Evolutionary conservation across 2,113 vertebrate species (phyloP).

Genomic region (Desmodus rotundus): DNA sequence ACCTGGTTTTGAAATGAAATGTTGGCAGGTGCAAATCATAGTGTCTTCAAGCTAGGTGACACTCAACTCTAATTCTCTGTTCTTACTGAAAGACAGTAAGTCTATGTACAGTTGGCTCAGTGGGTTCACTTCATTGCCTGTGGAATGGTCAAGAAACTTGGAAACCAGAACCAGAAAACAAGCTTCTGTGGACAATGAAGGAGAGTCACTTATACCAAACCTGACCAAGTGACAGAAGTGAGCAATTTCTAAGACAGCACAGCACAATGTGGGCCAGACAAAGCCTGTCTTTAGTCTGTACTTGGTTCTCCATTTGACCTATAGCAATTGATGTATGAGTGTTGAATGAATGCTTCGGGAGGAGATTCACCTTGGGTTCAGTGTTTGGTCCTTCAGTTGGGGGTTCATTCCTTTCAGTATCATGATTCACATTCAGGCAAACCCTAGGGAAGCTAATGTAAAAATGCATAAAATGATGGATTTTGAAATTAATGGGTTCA

Average conservation of each 20-base stretch:
- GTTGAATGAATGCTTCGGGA: background rate
- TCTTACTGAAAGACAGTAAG: background rate
- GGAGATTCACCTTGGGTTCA: background rate
- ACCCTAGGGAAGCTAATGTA: background rate
- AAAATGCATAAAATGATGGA: background rate
- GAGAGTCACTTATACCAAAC: background rate
- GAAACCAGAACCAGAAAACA: background rate
- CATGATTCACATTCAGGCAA: background rate
- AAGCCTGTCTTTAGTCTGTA: background rate
- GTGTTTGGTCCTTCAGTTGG: background rate
- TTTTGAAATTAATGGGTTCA: background rate
- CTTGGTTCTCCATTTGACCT: background rate
- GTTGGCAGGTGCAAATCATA: background rate
- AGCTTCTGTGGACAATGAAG: background rate
- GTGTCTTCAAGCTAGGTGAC: background rate
- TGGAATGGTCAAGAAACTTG: background rate
- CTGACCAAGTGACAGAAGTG: background rate
- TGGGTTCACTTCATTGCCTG: background rate
- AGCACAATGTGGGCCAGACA: background rate
- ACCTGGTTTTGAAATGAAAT: background rate
- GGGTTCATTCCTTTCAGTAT: background rate
- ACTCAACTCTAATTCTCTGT: background rate
- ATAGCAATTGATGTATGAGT: background rate
- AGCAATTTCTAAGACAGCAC: background rate
- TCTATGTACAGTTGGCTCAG: background rate